A percentile compares a stretch with the other conserved stretches of the same genome.
These are phyloP conservation scores for Calliphora vomitoria DNA, from an alignment of 2,888 invertebrate genomes.

Conservation along the genomic window DNA sequence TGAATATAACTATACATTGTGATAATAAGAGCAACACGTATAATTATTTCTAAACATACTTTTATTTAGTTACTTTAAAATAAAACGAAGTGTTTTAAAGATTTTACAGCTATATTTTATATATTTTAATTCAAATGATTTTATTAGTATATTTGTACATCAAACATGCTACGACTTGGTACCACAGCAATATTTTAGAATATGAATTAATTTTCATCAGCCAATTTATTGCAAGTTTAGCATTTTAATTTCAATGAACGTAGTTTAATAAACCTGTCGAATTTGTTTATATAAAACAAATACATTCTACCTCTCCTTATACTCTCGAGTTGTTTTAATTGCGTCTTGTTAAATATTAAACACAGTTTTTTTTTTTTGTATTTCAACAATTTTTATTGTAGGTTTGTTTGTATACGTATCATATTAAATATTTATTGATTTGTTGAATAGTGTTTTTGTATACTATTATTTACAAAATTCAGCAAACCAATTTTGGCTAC, in stretches of 20 bases:
- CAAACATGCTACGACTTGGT: too few species aligned
- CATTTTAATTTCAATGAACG: not conserved
- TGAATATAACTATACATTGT: too few species aligned
- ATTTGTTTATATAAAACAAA: not conserved
- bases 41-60: too few species aligned
- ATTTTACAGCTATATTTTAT: too few species aligned
- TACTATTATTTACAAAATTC: not conserved
- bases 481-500: not conserved
- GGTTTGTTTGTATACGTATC: not conserved
- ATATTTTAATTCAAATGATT: too few species aligned
- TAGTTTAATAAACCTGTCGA: conserved; percentile 25
- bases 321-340: not conserved
- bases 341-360: not conserved
- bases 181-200: too few species aligned
- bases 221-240: not conserved
- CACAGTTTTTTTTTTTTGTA: not conserved
- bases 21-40: too few species aligned
- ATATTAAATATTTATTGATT: not conserved
- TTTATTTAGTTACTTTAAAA: too few species aligned
- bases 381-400: not conserved
- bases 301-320: not conserved
- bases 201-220: not conserved
- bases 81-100: too few species aligned
- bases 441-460: not conserved
- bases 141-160: too few species aligned